Base-by-base conservation (phyloP, 2,113 vertebrate species). In the Oreotrochilus melanogaster region DNA sequence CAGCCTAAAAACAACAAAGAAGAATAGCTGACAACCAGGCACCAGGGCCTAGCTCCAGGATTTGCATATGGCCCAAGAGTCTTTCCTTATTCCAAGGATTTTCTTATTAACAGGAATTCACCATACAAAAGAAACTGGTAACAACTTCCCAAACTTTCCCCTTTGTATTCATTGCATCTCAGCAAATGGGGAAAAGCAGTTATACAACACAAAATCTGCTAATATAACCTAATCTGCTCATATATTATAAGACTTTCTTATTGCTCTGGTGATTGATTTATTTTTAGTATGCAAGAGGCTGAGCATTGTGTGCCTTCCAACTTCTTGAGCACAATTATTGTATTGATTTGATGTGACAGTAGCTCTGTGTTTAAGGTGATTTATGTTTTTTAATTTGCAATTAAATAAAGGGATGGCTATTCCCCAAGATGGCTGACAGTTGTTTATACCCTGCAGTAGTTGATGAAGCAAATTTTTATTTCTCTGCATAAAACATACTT, bases 311-410 rank as follows among this genome's bases (percentile, higher is more conserved):
- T 8, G 65, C 83, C 89, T 97, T 96, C 81, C 96, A 88, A 93
- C 71, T 92, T 89, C 97, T 92, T 72, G 51, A 89, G 88, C 80
- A 91, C 96, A 97, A 97, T 98, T 97, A 94, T 88, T 94, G 86
- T 97, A 97, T 97, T 97, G 97, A 98, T 97, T 97, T 96, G 96
- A 97, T 94, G 94, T 65, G n/a, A 93, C 92, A 96, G 97, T 90
- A 96, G 94, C 93, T 91, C 95, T 93, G 75, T 73, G 80, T 96
- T 97, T 96, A 97, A 98, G 95, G 78, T 96, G 73, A 93, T 97
- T 97, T 98, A 97, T 97, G 94, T 93, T 96, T 98, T 97, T 97
- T 97, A 98, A 98, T 98, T 98, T 98, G 97, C 97, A 97, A 98
- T 98, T 98, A 98, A 97, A 97, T 96, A 97, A 97, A 97, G 92